These are phyloP conservation scores for Drosophila watanabei DNA, from an alignment of 1,140 invertebrate species.

Conservation along the genomic window DNA sequence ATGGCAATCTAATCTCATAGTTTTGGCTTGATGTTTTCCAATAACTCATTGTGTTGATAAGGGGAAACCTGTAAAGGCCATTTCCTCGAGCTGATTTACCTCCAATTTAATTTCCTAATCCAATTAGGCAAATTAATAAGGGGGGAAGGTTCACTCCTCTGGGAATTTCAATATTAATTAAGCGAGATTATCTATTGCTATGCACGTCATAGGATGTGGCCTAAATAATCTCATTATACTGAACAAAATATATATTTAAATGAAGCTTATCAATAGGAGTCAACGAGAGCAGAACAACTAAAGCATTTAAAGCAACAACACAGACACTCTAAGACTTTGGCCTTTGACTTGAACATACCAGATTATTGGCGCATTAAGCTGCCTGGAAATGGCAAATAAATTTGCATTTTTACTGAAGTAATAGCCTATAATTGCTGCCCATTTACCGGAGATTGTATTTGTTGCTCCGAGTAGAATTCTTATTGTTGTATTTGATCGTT, in stretches of 20 bases:
- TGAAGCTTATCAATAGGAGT: constrained; percentile 29
- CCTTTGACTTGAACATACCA: constrained; percentile 14
- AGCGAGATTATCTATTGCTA: constrained; percentile 9
- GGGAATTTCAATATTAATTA: background rate
- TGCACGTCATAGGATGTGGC: constrained; percentile 8
- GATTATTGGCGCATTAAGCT: constrained; percentile 29
- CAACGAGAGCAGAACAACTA: background rate
- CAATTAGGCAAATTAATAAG: constrained; percentile 34
- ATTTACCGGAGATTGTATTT: constrained; percentile 5
- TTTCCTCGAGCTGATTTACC: constrained; percentile 10
- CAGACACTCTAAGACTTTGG: constrained; percentile 21
- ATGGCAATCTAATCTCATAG: constrained; percentile 62
- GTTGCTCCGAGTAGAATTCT: background rate
- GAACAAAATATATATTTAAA: constrained; percentile 9
- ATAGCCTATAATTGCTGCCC: constrained; percentile 17
- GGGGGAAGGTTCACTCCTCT: background rate
- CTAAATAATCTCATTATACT: background rate
- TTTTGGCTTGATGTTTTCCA: constrained; percentile 39
- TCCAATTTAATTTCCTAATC: constrained; percentile 50
- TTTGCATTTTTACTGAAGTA: background rate
- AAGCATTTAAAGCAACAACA: background rate
- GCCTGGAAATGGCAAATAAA: constrained; percentile 3
- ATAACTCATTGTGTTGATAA: constrained; percentile 46
- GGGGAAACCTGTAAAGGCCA: constrained; percentile 2
- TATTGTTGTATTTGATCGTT: constrained; percentile 18